Conservation (phyloP, 1,140 invertebrate genomes). For the Rhagoletis zephyria region DNA sequence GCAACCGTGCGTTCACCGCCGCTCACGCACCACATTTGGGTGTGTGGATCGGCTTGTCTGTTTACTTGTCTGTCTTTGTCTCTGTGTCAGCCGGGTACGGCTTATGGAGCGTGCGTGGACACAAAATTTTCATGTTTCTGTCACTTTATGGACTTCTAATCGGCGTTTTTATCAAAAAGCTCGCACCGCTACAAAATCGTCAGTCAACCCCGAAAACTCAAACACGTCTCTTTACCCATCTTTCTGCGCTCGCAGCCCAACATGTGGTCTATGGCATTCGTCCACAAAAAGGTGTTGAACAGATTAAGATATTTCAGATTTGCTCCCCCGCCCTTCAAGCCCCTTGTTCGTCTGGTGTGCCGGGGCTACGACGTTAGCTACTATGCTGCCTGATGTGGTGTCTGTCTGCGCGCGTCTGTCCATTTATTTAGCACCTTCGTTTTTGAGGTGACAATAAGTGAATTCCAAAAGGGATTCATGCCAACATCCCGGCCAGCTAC, state of each 20-base stretch:
- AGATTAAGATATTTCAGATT: slow-evolving; percentile 70
- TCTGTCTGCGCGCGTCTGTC: not conserved
- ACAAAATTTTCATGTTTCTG: slow-evolving; percentile 72
- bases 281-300: slow-evolving; percentile 51
- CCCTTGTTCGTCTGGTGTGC: not conserved
- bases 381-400: not conserved
- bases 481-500: not conserved
- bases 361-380: not conserved
- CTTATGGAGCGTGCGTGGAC: slow-evolving; percentile 11
- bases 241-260: not conserved
- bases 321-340: not conserved
- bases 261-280: not conserved
- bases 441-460: slow-evolving; percentile 50
- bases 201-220: not conserved
- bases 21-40: slow-evolving; percentile 24
- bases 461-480: slow-evolving; percentile 45
- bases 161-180: slow-evolving; percentile 73
- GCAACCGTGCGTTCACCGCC: not conserved
- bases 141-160: slow-evolving; percentile 74
- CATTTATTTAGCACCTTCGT: slow-evolving; percentile 55
- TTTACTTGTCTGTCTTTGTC: not conserved
- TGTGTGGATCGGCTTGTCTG: not conserved
- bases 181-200: slow-evolving; percentile 65
- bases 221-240: not conserved
- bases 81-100: not conserved